A percentile compares a stretch with the other conserved stretches of the same genome.
Conservation (phyloP, 1,140 invertebrate species). For the Laupala kohalensis region DNA sequence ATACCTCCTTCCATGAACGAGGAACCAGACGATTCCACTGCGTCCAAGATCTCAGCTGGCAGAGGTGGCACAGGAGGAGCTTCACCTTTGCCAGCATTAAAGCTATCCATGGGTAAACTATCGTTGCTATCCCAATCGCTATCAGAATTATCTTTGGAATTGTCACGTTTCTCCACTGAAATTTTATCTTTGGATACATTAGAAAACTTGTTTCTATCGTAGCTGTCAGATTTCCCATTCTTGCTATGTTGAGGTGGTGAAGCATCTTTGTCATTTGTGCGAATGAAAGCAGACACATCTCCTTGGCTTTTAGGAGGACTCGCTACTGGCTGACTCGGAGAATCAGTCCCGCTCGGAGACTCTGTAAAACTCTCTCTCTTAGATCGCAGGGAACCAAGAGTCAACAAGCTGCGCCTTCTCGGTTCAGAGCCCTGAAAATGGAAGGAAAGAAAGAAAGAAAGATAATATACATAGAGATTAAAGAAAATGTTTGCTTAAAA, state of each 20-base stretch:
- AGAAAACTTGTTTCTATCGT: conserved; percentile 10
- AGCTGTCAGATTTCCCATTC: conserved; percentile 4
- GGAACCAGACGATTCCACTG: not conserved
- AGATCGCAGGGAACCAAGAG: conserved; percentile 18
- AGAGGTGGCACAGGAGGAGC: not conserved
- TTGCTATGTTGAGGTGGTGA: not conserved
- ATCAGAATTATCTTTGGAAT: not conserved
- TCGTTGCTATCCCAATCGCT: conserved; percentile 15
- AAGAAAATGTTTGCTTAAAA: too few species aligned
- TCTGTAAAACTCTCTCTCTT: conserved; percentile 19
- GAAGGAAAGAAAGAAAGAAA: too few species aligned
- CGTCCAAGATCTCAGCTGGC: not conserved
- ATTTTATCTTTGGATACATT: not conserved
- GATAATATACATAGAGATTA: too few species aligned
- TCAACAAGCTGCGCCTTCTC: conserved; percentile 17
- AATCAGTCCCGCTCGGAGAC: conserved; percentile 3
- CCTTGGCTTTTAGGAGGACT: not conserved
- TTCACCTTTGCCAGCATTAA: not conserved
- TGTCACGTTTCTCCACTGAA: not conserved
- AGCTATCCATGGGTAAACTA: conserved; percentile 17
- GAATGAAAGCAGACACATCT: conserved; percentile 4
- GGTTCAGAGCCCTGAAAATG: conserved; percentile 6
- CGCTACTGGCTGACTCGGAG: not conserved
- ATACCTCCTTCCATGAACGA: not conserved
- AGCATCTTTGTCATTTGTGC: not conserved